Evolutionary conservation across 1,140 invertebrate species (phyloP).

Genomic region (Heliconius himera): DNA sequence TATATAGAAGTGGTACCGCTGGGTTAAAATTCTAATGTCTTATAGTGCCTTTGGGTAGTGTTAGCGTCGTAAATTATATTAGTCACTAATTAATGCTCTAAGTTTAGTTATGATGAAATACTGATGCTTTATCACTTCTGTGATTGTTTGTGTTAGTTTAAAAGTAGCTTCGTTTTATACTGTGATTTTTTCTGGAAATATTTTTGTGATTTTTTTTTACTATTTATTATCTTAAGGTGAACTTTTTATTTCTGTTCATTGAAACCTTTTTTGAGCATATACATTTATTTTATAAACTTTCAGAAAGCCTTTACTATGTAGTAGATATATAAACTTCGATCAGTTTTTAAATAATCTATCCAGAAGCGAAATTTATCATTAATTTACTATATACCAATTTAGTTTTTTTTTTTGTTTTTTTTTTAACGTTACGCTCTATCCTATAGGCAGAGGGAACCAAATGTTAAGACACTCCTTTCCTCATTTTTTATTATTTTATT

Average conservation of each 20-base stretch:
- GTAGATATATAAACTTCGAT: too few species aligned
- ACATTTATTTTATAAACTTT: too few species aligned
- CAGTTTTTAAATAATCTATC: too few species aligned
- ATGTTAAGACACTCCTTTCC: too few species aligned
- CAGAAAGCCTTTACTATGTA: too few species aligned
- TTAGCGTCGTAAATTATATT: conserved; percentile 29
- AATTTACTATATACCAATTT: too few species aligned
- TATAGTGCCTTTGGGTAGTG: conserved; percentile 62
- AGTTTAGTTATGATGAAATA: conserved; percentile 23
- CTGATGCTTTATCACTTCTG: neutral
- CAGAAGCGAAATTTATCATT: too few species aligned
- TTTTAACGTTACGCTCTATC: too few species aligned
- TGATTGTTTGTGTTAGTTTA: neutral
- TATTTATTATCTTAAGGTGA: neutral
- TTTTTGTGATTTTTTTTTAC: neutral
- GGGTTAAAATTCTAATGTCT: conserved; percentile 75
- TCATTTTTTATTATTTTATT: neutral
- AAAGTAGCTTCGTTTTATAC: neutral
- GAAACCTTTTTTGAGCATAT: too few species aligned
- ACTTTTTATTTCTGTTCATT: too few species aligned
- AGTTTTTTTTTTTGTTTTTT: too few species aligned
- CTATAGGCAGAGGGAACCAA: too few species aligned
- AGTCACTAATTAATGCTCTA: conserved; percentile 26
- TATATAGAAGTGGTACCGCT: conserved; percentile 56
- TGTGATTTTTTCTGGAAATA: neutral